Evolutionary conservation across 2,113 vertebrate genomes (phyloP).

Genomic region (Microcebus murinus): DNA sequence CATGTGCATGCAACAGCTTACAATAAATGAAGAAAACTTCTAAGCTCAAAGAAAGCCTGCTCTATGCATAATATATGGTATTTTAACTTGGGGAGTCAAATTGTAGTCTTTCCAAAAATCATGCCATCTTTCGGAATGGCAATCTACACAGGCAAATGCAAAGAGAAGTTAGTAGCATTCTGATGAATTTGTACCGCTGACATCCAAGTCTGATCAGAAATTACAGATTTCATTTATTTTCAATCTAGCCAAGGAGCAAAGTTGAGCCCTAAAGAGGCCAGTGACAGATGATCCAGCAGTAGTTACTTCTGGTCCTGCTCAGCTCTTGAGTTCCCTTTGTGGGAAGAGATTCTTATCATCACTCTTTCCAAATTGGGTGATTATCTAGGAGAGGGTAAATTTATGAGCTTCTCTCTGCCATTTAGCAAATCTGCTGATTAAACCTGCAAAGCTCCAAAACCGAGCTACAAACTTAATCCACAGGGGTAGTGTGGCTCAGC

Average conservation of each 20-base stretch:
- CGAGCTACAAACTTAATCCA: not conserved
- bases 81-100: not conserved
- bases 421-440: not conserved
- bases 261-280: not conserved
- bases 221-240: constrained; percentile 22
- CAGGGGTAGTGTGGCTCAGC: not conserved
- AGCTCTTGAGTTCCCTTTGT: not conserved
- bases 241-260: not conserved
- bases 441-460: not conserved
- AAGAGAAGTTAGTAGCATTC: not conserved
- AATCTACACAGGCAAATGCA: not conserved
- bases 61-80: not conserved
- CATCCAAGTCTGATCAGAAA: not conserved
- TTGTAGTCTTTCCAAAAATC: not conserved
- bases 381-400: constrained; percentile 31
- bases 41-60: not conserved
- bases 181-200: not conserved
- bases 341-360: not conserved
- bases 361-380: not conserved
- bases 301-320: not conserved
- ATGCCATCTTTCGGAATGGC: constrained; percentile 28
- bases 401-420: constrained; percentile 10
- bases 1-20: not conserved
- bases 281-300: not conserved
- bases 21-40: not conserved